phyloP scores from a whole-genome alignment of 2,888 invertebrate species.

The Bhutanitis thaidina region DNA sequence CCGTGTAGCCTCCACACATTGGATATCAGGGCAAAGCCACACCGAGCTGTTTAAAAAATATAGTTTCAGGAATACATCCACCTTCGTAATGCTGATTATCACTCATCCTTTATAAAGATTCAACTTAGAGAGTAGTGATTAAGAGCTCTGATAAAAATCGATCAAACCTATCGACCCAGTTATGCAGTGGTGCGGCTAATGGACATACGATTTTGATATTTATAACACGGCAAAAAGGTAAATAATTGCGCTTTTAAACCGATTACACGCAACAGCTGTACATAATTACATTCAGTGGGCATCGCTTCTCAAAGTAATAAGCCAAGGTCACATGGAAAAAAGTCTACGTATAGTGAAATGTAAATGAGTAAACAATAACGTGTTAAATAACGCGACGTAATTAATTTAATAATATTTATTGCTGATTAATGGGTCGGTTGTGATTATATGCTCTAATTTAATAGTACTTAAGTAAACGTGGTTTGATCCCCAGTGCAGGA shows the following conservation, averaged over 20 bases:
- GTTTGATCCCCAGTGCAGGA: too few relatives aligned
- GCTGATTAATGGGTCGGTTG: too few relatives aligned
- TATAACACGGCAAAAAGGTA: background rate
- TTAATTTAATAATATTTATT: too few relatives aligned
- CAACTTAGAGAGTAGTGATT: background rate
- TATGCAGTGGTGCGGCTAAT: background rate
- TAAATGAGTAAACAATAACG: too few relatives aligned
- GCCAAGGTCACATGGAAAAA: background rate
- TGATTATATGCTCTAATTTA: too few relatives aligned
- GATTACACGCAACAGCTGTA: background rate
- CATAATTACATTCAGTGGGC: background rate
- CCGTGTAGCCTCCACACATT: too few relatives aligned
- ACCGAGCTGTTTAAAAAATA: too few relatives aligned
- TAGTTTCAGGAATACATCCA: too few relatives aligned
- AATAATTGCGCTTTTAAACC: background rate
- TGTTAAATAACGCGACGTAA: too few relatives aligned
- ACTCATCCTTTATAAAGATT: background rate
- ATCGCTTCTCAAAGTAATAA: background rate
- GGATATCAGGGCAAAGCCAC: too few relatives aligned
- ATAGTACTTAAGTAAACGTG: too few relatives aligned
- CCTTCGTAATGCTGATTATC: background rate
- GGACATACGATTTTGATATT: background rate
- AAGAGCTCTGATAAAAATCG: background rate
- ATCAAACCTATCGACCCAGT: constrained; percentile 1
- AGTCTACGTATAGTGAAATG: background rate